Conservation (phyloP, 2,888 invertebrate species). For the Cryptus armator region DNA sequence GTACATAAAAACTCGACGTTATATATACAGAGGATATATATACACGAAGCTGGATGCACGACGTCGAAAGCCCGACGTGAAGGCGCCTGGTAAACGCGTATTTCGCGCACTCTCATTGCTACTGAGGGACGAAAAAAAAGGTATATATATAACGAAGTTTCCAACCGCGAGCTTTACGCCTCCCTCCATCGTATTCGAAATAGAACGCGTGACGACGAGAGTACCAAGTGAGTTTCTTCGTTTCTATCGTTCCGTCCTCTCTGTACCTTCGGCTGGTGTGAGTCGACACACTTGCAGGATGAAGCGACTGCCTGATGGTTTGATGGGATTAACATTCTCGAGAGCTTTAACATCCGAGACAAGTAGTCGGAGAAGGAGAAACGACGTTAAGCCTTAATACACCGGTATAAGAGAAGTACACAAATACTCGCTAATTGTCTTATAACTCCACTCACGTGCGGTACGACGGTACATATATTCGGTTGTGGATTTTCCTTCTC, state of each 20-base stretch:
- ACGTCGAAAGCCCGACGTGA: not conserved
- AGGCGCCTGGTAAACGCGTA: conserved; percentile 13
- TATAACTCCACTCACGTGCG: not conserved
- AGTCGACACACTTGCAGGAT: not conserved
- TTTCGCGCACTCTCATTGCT: not conserved
- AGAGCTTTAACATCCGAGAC: conserved; percentile 22
- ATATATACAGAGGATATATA: not conserved
- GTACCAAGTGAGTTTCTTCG: not conserved
- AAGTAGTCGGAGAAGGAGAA: not conserved
- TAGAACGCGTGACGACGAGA: not conserved
- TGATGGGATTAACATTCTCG: conserved; percentile 27
- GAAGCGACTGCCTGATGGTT: not conserved
- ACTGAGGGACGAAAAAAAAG: not conserved
- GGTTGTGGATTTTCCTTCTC: not conserved
- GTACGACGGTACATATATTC: not conserved
- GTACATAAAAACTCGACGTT: not conserved
- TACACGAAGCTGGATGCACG: not conserved
- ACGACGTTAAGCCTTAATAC: not conserved
- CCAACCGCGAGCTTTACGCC: not conserved
- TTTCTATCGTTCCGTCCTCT: not conserved
- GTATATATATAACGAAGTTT: not conserved
- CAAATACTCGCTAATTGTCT: conserved; percentile 1
- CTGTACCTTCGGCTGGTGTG: not conserved
- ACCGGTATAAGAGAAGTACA: not conserved
- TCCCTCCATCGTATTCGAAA: not conserved